These are phyloP conservation scores for Sparidentex hasta DNA, from an alignment of 2,797 vertebrate species.

Conservation along the genomic window DNA sequence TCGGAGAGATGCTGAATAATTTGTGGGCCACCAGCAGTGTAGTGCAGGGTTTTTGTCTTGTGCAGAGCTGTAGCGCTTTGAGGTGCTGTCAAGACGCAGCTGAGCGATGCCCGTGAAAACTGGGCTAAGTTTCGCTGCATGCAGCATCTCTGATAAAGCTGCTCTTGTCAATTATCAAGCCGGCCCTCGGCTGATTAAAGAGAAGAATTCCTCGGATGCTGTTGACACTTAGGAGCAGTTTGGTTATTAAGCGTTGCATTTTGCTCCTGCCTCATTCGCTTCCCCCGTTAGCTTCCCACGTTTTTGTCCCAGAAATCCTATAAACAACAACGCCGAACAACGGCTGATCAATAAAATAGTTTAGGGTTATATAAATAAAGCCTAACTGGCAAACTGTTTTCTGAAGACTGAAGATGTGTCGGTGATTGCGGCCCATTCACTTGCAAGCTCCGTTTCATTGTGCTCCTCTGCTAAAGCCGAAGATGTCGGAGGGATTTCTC, in stretches of 20 bases:
- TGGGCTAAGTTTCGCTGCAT: constrained; percentile 46
- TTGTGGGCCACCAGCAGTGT: constrained; percentile 77
- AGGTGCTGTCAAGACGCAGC: constrained; percentile 73
- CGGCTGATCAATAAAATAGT: constrained; percentile 39
- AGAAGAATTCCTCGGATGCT: constrained; percentile 10
- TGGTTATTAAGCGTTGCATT: constrained; percentile 33
- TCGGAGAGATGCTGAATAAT: constrained; percentile 76
- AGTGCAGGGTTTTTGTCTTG: constrained; percentile 60
- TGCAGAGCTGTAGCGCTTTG: constrained; percentile 69
- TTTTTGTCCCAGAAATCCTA: constrained; percentile 21
- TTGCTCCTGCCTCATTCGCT: constrained; percentile 20
- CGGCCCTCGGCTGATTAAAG: constrained; percentile 59
- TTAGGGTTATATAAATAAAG: constrained; percentile 45
- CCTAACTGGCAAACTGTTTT: constrained; percentile 14
- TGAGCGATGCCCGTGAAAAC: constrained; percentile 56
- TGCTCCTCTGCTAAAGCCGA: constrained; percentile 4
- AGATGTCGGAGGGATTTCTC: constrained; percentile 24
- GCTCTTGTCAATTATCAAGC: constrained; percentile 51
- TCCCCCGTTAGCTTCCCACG: constrained; percentile 10
- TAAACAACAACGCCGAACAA: constrained; percentile 34
- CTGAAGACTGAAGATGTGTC: constrained; percentile 9
- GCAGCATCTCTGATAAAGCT: constrained; percentile 43
- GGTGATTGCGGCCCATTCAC: constrained; percentile 21
- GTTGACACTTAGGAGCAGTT: constrained; percentile 17
- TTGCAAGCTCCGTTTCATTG: constrained; percentile 4